Conservation (phyloP, 53 echinoderm and acorn worm species). For the Patiria pectinifera region DNA sequence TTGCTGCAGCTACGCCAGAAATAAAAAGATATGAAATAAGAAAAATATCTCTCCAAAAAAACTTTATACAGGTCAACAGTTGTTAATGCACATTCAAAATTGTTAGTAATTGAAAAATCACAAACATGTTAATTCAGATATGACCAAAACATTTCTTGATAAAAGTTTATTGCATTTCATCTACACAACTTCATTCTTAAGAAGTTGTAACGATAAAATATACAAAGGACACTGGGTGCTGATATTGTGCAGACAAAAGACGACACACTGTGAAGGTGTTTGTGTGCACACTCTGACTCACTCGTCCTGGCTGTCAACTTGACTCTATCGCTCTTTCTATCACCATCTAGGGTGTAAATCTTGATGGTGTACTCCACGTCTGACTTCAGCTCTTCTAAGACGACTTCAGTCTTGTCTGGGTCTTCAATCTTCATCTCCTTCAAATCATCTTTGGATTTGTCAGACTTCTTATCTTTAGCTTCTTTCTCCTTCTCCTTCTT, state of each 20-base stretch:
- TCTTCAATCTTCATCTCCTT: conserved; percentile 76
- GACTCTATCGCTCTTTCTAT: conserved; percentile 76
- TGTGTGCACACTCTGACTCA: conserved; percentile 41
- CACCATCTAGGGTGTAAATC: conserved; percentile 75
- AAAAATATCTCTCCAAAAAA: too few relatives aligned
- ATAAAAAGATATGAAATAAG: not conserved
- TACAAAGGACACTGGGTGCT: too few relatives aligned
- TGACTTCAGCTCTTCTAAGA: conserved; percentile 72
- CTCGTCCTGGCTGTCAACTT: conserved; percentile 74
- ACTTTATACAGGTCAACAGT: too few relatives aligned
- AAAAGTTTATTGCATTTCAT: too few relatives aligned
- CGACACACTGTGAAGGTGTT: not conserved
- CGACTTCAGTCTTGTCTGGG: conserved; percentile 41
- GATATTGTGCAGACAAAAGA: not conserved
- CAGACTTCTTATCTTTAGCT: not conserved
- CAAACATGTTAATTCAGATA: too few relatives aligned
- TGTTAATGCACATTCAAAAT: too few relatives aligned
- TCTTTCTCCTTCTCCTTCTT: not conserved
- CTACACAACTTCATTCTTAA: too few relatives aligned
- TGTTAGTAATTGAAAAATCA: too few relatives aligned
- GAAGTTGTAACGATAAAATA: too few relatives aligned
- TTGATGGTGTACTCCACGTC: conserved; percentile 77
- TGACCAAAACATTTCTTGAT: too few relatives aligned
- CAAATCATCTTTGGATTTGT: conserved; percentile 27
- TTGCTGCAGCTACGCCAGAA: conserved; percentile 12